Evolutionary conservation across 2,888 invertebrate genomes (phyloP).

Genomic region (Aleiodes leptofemur): DNA sequence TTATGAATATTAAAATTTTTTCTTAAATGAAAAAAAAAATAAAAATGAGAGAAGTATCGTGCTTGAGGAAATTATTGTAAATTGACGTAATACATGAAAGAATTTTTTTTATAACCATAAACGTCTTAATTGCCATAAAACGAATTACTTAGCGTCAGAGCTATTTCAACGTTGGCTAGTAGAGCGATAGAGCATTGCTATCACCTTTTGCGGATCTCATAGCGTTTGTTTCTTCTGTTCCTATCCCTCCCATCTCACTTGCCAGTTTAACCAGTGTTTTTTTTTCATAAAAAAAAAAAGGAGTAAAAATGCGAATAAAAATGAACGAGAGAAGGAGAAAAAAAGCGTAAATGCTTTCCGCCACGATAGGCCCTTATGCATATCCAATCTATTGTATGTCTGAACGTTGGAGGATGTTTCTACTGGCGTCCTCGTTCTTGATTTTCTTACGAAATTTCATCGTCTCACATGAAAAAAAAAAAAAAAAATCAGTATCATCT

Average conservation of each 20-base stretch:
- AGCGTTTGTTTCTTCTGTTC: slow-evolving; percentile 10
- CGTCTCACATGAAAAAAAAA: no score
- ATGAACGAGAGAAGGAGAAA: not conserved
- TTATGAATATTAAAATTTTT: not conserved
- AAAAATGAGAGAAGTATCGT: not conserved
- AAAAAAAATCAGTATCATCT: no score
- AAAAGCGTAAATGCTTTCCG: slow-evolving; percentile 45
- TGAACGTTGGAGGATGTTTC: slow-evolving; percentile 34
- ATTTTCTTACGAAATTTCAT: slow-evolving; percentile 21
- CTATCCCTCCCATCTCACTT: not conserved
- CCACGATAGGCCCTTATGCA: slow-evolving; percentile 36
- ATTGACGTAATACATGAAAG: slow-evolving; percentile 42
- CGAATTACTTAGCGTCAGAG: slow-evolving; percentile 60
- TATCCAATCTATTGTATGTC: slow-evolving; percentile 37
- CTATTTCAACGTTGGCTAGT: slow-evolving; percentile 65
- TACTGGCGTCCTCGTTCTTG: slow-evolving; percentile 25
- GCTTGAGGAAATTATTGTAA: not conserved
- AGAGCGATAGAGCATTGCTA: slow-evolving; percentile 67
- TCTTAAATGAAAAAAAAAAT: not conserved
- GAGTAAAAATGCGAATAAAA: slow-evolving; percentile 1
- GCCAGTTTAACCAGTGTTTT: not conserved
- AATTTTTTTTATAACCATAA: slow-evolving; percentile 38
- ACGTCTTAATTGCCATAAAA: slow-evolving; percentile 47
- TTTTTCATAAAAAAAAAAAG: not conserved
- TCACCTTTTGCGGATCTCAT: slow-evolving; percentile 57